Conservation (phyloP, 2,113 vertebrate genomes). For the Muntiacus reevesi region DNA sequence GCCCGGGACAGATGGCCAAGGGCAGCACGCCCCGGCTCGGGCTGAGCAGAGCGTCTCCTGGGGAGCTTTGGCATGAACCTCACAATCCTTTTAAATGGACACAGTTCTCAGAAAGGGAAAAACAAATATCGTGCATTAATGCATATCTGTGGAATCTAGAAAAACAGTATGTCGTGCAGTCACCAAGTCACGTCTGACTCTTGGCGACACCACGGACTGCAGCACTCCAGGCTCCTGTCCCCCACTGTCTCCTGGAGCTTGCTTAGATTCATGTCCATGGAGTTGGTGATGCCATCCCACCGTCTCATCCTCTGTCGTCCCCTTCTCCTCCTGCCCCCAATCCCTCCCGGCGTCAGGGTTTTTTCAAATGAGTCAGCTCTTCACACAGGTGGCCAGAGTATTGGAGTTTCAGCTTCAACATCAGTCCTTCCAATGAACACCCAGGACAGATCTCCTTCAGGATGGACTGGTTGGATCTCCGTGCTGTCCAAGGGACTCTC, state of each 20-base stretch:
- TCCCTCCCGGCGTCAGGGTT: background rate
- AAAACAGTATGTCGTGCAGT: fast-evolving
- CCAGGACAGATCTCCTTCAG: background rate
- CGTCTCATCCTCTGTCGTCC: fast-evolving
- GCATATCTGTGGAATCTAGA: background rate
- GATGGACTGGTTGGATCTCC: background rate
- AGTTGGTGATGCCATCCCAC: background rate
- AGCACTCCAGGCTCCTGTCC: background rate
- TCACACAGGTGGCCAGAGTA: background rate
- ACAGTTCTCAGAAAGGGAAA: background rate
- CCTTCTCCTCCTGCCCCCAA: background rate
- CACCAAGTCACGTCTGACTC: background rate
- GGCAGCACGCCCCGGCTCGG: fast-evolving
- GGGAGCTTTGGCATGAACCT: background rate
- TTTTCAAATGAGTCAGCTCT: background rate
- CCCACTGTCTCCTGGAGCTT: background rate
- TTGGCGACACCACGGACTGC: background rate
- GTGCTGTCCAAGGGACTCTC: background rate
- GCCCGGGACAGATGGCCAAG: fast-evolving
- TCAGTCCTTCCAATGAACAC: background rate
- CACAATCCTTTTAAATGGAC: background rate
- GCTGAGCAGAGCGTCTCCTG: no score
- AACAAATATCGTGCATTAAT: background rate
- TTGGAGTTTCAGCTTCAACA: background rate
- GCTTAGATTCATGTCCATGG: background rate